Evolutionary conservation across 2,888 invertebrate genomes (phyloP).

Genomic region (Gnatocerus cornutus): DNA sequence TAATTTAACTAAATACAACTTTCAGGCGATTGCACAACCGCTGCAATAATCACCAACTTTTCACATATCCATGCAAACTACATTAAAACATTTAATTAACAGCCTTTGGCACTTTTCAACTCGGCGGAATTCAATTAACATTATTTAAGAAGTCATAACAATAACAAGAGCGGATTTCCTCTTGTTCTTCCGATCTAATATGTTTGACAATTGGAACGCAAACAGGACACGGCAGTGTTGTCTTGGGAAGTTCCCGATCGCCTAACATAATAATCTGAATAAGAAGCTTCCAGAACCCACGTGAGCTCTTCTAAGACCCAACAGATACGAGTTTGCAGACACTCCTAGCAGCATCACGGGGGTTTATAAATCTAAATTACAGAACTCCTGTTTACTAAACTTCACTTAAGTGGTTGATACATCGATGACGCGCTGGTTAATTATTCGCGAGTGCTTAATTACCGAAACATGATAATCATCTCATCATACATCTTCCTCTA

Average conservation of each 20-base stretch:
- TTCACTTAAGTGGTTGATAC: conserved; percentile 65
- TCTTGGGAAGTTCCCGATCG: conserved; percentile 30
- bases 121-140: conserved; percentile 6
- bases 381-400: conserved; percentile 60
- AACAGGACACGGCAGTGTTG: conserved; percentile 32
- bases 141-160: conserved; percentile 24
- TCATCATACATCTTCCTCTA: conserved; percentile 66
- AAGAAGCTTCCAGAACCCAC: conserved; percentile 45
- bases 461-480: conserved; percentile 67
- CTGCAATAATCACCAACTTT: conserved; percentile 17
- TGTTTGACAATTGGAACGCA: conserved; percentile 21
- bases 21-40: conserved; percentile 20
- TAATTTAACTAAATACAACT: conserved; percentile 38
- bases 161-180: conserved; percentile 12
- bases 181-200: conserved; percentile 1
- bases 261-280: conserved; percentile 47
- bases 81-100: conserved; percentile 26
- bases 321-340: conserved; percentile 40
- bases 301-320: conserved; percentile 39
- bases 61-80: conserved; percentile 18
- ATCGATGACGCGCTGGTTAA: conserved; percentile 67
- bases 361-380: conserved; percentile 51
- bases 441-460: conserved; percentile 69
- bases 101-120: conserved; percentile 8
- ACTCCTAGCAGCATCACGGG: conserved; percentile 42